A percentile compares a stretch with the other conserved stretches of the same genome.
Conservation (phyloP, 2,113 vertebrate species). For the Etheostoma spectabile region DNA sequence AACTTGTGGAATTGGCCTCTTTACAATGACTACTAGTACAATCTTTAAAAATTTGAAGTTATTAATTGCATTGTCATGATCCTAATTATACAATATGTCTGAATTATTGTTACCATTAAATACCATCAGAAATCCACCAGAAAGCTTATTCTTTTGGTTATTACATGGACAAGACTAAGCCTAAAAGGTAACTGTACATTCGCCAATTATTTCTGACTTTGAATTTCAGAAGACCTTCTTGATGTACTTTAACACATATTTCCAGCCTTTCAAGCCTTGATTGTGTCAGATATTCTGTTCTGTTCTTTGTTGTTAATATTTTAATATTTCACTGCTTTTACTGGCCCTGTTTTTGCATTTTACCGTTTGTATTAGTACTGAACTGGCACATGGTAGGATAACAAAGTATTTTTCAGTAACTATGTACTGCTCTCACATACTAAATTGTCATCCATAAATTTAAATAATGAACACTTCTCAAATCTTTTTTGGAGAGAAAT, state of each 20-base stretch:
- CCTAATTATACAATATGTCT: not conserved
- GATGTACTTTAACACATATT: not conserved
- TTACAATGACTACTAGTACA: constrained; percentile 8
- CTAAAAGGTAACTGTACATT: not conserved
- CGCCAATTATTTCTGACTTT: not conserved
- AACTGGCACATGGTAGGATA: not conserved
- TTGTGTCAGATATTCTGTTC: not conserved
- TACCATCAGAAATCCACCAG: not conserved
- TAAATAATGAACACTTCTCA: not conserved
- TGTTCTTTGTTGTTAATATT: not conserved
- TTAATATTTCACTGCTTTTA: not conserved
- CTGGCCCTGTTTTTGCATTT: not conserved
- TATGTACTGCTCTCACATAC: not conserved
- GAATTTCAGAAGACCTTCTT: not conserved
- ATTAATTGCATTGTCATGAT: constrained; percentile 15
- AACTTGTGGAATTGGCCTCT: not conserved
- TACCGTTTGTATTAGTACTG: not conserved
- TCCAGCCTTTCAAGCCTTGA: not conserved
- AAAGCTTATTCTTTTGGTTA: not conserved
- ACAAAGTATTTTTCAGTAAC: not conserved
- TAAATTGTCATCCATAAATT: not conserved
- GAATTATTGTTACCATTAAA: not conserved
- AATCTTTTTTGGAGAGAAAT: not conserved
- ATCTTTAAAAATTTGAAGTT: not conserved
- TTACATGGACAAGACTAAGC: not conserved